phyloP scores from a whole-genome alignment of 2,113 vertebrate genomes.

The Anolis carolinensis region DNA sequence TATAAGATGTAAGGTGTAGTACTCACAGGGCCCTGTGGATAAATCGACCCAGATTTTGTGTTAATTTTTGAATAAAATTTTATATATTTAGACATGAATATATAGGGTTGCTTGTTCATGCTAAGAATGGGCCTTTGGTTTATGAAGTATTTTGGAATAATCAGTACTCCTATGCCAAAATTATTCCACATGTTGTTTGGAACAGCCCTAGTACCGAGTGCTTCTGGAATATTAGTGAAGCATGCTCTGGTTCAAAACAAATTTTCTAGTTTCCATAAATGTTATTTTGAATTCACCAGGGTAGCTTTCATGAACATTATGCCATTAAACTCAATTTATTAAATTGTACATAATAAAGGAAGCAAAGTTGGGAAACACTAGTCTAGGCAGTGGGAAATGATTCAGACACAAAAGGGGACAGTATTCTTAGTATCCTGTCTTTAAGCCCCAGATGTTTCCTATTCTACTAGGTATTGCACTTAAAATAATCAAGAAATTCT shows the following conservation, averaged over 20 bases:
- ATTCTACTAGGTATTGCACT: neutral
- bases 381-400: slow-evolving; percentile 46
- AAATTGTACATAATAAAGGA: neutral
- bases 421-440: neutral
- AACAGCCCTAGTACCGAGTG: neutral
- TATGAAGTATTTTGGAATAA: neutral
- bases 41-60: too few relatives aligned
- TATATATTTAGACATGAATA: too few relatives aligned
- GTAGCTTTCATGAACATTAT: neutral
- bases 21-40: too few relatives aligned
- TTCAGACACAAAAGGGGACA: neutral
- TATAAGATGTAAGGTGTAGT: too few relatives aligned
- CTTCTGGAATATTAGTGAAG: neutral
- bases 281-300: neutral
- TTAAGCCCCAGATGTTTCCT: slow-evolving; percentile 27
- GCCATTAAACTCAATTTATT: neutral
- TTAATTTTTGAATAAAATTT: too few relatives aligned
- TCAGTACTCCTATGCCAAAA: neutral
- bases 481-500: neutral
- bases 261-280: neutral
- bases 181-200: neutral
- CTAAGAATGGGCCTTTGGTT: neutral
- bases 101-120: neutral
- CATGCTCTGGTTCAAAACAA: neutral
- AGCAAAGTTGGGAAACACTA: slow-evolving; percentile 38